These are phyloP conservation scores for Leptodactylus fuscus DNA, from an alignment of 2,113 vertebrate species.

Conservation along the genomic window DNA sequence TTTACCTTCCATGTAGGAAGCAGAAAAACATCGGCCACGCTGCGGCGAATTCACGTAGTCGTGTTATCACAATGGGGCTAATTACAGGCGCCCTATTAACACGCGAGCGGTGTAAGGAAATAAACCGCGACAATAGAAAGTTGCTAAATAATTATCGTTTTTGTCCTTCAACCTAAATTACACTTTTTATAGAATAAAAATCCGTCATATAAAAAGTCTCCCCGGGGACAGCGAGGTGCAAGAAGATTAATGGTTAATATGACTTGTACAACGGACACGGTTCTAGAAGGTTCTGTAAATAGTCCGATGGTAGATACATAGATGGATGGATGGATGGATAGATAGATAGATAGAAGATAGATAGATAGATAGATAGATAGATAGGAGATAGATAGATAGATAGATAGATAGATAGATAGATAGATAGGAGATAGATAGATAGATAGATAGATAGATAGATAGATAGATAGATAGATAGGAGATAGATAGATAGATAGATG, in stretches of 20 bases:
- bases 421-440: background rate
- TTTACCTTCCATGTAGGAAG: constrained; percentile 13
- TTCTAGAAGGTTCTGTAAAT: background rate
- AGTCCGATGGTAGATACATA: background rate
- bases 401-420: background rate
- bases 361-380: background rate
- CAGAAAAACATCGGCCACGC: constrained; percentile 22
- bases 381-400: background rate
- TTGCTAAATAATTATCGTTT: constrained; percentile 52
- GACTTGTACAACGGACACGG: background rate
- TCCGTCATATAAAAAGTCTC: background rate
- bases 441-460: background rate
- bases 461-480: background rate
- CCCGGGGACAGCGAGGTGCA: background rate
- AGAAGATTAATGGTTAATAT: background rate
- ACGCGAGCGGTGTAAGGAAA: background rate
- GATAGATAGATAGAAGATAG: background rate
- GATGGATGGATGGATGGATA: background rate
- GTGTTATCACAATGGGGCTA: constrained; percentile 53
- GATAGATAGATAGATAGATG: background rate
- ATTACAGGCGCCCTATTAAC: constrained; percentile 44
- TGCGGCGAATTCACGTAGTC: constrained; percentile 45
- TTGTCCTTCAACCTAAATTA: constrained; percentile 29
- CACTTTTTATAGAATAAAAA: constrained; percentile 22
- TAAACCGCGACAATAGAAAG: constrained; percentile 27